Base-by-base conservation (phyloP, 1,140 invertebrate genomes). In the Lerema accius region DNA sequence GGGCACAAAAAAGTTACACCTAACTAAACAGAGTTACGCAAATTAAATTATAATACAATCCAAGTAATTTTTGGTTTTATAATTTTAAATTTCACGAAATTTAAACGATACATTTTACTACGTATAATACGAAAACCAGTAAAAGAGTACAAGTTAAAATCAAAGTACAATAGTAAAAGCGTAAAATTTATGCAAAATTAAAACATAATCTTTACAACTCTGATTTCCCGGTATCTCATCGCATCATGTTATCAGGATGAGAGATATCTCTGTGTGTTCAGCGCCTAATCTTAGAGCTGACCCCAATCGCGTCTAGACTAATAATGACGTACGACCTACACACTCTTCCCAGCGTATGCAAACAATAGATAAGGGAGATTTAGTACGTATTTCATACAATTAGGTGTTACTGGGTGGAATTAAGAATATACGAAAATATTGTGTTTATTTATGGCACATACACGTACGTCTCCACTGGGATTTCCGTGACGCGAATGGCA, bases 291-390 rank as follows among this genome's bases (percentile, higher is more conserved):
- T 84, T 48, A 63, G 72, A 53, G 78, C 68, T 84, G 83, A 87
- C 82, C 81, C 72, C 73, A 72, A 77, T 86, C 65, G 67, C 37
- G 78, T 71, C 80, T 82, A 79, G 85, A 76, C 82, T 82, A 81
- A 79, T 78, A 82, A 81, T 86, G 83, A 88, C 81, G 82, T 89
- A 76, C 76, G 70, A 71, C 78, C 82, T 86, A 84, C 73, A 78
- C 78, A 83, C 75, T 80, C 70, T 74, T 80, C 73, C 67, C 67
- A 64, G 61, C 69, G 26, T 76, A 62, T 49, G 79, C 72, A 84
- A 84, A 84, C 80, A 86, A 43, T 40, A 81, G 82, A 87, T 87
- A 85, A 85, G 56, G 59, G 61, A 81, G 78, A 85, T 84, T 85
- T 82, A 85, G 61, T 65, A 43, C 19, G 19, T 66, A 63, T 19